phyloP scores from a whole-genome alignment of 2,888 invertebrate species.

The Anthophora plumipes region DNA sequence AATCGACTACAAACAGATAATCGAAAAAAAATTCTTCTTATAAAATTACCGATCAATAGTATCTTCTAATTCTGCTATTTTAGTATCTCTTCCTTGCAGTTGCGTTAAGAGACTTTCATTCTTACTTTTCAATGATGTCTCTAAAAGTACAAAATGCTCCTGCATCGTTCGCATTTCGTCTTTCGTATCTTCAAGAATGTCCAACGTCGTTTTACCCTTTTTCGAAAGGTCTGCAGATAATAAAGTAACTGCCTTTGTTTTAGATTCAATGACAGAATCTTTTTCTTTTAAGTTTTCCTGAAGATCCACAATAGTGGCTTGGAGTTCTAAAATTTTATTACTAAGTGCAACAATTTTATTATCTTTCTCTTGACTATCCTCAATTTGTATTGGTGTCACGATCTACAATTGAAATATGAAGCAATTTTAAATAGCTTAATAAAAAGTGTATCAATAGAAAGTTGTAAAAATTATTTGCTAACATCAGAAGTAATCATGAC shows the following conservation, averaged over 20 bases:
- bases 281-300: conserved; percentile 94
- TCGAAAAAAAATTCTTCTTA: not conserved
- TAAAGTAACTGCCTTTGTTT: conserved; percentile 91
- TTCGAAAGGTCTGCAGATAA: conserved; percentile 90
- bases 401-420: conserved; percentile 49
- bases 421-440: not conserved
- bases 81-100: conserved; percentile 86
- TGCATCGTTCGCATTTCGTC: conserved; percentile 93
- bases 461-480: conserved; percentile 25
- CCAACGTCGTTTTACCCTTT: conserved; percentile 90
- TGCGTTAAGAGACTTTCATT: conserved; percentile 86
- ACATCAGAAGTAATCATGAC: conserved; percentile 77
- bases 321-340: conserved; percentile 90
- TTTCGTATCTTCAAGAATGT: conserved; percentile 91
- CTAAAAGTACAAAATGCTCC: conserved; percentile 90
- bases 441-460: not conserved
- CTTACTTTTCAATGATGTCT: conserved; percentile 90
- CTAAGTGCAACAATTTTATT: conserved; percentile 88
- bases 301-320: conserved; percentile 91
- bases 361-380: conserved; percentile 87
- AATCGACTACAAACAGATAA: not conserved
- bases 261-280: conserved; percentile 92
- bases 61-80: conserved; percentile 86
- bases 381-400: conserved; percentile 71
- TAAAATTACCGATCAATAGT: conserved; percentile 84